Conservation (phyloP, 2,888 invertebrate genomes). For the Drosophila macrothrix region DNA sequence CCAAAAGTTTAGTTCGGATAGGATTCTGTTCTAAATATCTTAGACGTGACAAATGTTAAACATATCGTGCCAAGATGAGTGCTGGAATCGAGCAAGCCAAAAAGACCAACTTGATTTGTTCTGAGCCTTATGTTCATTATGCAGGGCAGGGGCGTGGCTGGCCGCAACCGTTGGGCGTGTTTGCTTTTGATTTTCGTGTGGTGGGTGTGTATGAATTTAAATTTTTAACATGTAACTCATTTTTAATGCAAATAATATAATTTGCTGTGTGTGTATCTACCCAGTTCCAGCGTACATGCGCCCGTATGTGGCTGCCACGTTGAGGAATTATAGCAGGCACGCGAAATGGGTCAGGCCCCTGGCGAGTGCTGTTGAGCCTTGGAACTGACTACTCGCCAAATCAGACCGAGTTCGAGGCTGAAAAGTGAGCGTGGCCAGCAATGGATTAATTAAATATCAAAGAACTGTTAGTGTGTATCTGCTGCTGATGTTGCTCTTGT, state of each 20-base stretch:
- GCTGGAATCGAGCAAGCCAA: conserved; percentile 9
- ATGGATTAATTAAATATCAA: conserved; percentile 60
- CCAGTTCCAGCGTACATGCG: conserved; percentile 25
- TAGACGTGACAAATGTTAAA: background rate
- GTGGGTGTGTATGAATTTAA: conserved; percentile 78
- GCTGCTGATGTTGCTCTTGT: conserved; percentile 4
- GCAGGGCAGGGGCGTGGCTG: conserved; percentile 10
- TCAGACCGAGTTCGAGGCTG: conserved; percentile 12
- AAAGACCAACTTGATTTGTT: conserved; percentile 45
- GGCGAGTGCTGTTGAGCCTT: conserved; percentile 15
- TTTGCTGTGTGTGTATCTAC: conserved; percentile 17
- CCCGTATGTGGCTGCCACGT: conserved; percentile 33
- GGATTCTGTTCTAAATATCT: background rate
- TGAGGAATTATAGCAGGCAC: conserved; percentile 46
- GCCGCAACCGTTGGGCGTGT: conserved; percentile 42
- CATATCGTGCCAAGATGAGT: background rate
- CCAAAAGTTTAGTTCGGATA: background rate
- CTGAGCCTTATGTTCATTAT: conserved; percentile 44
- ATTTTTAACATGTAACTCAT: conserved; percentile 79
- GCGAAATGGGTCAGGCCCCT: conserved; percentile 71
- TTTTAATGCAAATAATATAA: conserved; percentile 79
- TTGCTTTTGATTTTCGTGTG: conserved; percentile 33
- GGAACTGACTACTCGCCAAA: conserved; percentile 2
- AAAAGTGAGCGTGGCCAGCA: conserved; percentile 66
- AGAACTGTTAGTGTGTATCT: conserved; percentile 29